Base-by-base conservation (phyloP, 2,888 invertebrate genomes). In the Orgyia antiqua region DNA sequence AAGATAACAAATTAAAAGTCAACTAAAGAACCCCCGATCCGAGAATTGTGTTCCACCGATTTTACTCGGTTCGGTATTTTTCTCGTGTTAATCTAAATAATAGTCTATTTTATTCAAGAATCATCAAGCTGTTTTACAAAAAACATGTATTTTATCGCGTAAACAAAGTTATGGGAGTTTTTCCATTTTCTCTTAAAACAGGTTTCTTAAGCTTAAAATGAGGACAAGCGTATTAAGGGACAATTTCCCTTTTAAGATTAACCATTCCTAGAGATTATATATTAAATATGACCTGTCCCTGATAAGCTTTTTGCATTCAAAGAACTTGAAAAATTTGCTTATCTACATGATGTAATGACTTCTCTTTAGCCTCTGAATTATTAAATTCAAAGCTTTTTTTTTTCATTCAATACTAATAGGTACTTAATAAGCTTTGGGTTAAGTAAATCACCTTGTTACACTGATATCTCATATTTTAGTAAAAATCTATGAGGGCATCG, bases 171-270 rank as follows among this genome's bases (percentile, higher is more conserved):
- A 41, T 26, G 25, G 29, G 29, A 33, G 25, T 50, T 49, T 49
- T 53, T 48, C 51, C 53, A 50, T 58, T 53, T 53, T 57, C 41
- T 51, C 24, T 28, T 10, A 34, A 36, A 40, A 42, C 40, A 36
- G 25, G 41, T 42, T 40, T 45, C 42, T 34, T 28, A 37, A 45
- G 42, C 45, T 39, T 32, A 52, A 48, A 51, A 58, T 60, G 64
- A 68, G 54, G 55, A 64, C 68, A 66, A 68, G 66, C 64, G 64
- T 67, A 66, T 72, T 65, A 66, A 54, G 55, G 58, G 62, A 70
- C 71, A 76, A 79, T 79, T 79, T 79, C 80, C 80, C 45, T 34
- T 48, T 45, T 53, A 57, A 62, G 73, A 79, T 74, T 68, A 71
- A 55, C 45, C 40, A 29, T 39, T 36, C 26, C 34, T 36, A 42